Conservation (phyloP, 2,888 invertebrate genomes). For the Tanypteryx hageni region DNA sequence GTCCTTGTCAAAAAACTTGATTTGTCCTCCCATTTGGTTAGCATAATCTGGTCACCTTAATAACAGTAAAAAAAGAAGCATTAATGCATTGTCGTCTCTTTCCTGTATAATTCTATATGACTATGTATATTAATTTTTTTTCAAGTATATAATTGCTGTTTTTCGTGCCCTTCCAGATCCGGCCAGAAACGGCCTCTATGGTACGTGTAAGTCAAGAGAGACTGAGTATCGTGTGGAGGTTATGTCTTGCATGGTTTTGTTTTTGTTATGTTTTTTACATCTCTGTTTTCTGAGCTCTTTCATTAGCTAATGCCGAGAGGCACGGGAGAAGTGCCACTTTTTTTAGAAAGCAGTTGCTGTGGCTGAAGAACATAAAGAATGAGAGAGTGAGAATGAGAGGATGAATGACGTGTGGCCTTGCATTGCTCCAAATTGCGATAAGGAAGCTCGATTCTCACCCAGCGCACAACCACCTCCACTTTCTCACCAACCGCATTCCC, state of each 20-base stretch:
- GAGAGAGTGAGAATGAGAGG: conserved; percentile 50
- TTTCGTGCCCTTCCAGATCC: conserved; percentile 71
- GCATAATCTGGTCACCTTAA: conserved; percentile 72
- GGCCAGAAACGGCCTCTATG: conserved; percentile 74
- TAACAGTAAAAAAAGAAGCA: conserved; percentile 70
- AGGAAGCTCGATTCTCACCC: neutral
- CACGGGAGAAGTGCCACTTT: neutral
- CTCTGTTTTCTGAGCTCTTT: conserved; percentile 41
- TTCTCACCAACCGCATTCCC: neutral
- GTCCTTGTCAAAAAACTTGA: too few species aligned
- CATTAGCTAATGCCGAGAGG: conserved; percentile 37
- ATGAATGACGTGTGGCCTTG: conserved; percentile 29
- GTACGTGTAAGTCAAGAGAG: conserved; percentile 72
- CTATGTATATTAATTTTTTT: conserved; percentile 64
- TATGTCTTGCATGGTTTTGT: conserved; percentile 58
- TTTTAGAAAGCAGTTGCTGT: conserved; percentile 44
- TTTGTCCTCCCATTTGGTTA: neutral
- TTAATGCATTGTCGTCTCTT: conserved; percentile 66
- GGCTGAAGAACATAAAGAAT: conserved; percentile 9
- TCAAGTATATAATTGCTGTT: conserved; percentile 65
- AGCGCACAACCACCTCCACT: neutral
- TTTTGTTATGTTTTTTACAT: conserved; percentile 43
- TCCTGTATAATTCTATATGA: conserved; percentile 50
- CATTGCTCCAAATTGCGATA: neutral
- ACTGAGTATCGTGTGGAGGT: conserved; percentile 39